phyloP scores from a whole-genome alignment of 2,113 vertebrate species.

The Xerus inauris region DNA sequence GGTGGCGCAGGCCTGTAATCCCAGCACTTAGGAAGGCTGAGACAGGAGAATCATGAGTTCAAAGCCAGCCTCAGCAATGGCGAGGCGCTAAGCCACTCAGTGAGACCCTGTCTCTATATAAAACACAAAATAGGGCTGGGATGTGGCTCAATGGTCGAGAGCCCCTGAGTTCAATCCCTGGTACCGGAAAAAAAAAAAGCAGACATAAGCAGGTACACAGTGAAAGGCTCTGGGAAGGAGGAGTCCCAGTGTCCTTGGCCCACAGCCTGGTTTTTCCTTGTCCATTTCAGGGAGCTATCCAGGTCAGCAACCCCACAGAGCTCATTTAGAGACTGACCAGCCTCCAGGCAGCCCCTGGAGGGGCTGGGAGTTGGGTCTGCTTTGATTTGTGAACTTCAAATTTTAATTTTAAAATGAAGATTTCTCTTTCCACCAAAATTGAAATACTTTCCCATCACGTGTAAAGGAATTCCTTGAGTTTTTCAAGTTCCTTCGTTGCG shows the following conservation, averaged over 20 bases:
- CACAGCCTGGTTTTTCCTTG: neutral
- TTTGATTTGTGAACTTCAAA: slow-evolving; percentile 40
- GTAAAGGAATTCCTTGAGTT: neutral
- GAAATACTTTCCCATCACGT: neutral
- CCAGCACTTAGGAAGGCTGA: no score
- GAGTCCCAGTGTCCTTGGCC: accelerated
- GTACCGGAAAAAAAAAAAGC: no score
- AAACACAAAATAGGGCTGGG: no score
- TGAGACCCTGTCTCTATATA: no score
- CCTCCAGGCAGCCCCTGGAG: neutral
- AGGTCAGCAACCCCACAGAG: neutral
- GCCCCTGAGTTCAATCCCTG: no score
- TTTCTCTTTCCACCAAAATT: neutral
- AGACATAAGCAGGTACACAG: neutral
- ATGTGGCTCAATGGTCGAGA: no score
- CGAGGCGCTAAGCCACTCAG: no score
- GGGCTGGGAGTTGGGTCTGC: neutral
- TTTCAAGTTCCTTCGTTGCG: neutral
- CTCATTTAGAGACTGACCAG: neutral
- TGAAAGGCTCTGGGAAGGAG: no score
- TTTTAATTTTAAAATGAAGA: slow-evolving; percentile 32
- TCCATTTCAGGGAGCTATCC: accelerated
- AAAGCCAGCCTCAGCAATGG: no score
- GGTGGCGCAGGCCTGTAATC: no score
- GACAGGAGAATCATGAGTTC: no score